Evolutionary conservation across 2,113 vertebrate species (phyloP), one percentile per base, ranked within the genome.

Genomic region (Mus spicilegus): DNA sequence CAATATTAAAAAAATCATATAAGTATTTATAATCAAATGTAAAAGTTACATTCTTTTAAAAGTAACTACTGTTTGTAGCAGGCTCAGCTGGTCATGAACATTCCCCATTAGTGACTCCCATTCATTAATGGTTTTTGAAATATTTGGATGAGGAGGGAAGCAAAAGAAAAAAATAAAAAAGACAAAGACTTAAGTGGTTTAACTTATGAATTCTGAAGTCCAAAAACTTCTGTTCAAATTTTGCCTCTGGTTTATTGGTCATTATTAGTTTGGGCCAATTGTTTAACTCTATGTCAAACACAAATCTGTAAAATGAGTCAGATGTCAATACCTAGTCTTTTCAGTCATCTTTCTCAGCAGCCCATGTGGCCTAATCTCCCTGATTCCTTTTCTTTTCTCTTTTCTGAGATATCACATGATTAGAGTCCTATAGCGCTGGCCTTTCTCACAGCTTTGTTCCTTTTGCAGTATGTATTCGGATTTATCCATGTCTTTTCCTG

Each of bases 11-110:
- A 63, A 63, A 91, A 87, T 33, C 19, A 63, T 58, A 10, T 49
- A 61, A 78, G 16, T 80, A 36, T 46, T 63, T 76, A 72, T 91
- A 54, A 94, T 56, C 39, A 90, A 94, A 49, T 90, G 7, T 70
- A 70, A 58, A 84, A 78, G 51, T 86, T n/a, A 70, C 30, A 87
- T 88, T 92, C 33, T 92, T 95, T 88, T 86, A 51, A 76, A 94
- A 93, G 6, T 92, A 93, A 85, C 10, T 87, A 46, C 89, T 78
- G 1, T 86, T 91, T 84, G 42, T 58, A 51, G 42, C 17, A 89
- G 46, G 28, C 33, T 91, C 58, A 89, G n/a, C 22, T 95, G 77
- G 63, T 51, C 7, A 61, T 92, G 80, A 58, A 61, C 54, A 13
- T 86, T 94, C 33, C 2, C 6, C 49, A 49, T 49, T 42, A 54